A percentile compares a stretch with the other conserved stretches of the same genome.
Evolutionary conservation across 2,113 vertebrate species (phyloP).

Genomic region (Fulica atra): DNA sequence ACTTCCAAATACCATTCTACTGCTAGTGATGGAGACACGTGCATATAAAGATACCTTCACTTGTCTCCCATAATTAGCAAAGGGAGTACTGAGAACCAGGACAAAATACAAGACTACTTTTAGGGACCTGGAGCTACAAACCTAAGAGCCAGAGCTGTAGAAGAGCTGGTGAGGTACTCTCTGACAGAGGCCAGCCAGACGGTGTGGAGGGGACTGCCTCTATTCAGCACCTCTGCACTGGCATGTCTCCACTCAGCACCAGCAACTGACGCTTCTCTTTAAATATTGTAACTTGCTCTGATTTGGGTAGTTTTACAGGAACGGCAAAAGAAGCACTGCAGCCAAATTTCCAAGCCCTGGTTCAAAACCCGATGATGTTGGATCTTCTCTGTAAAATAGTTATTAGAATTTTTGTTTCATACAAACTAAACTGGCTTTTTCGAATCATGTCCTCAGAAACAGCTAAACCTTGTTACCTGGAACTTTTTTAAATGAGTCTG

Average conservation of each 20-base stretch:
- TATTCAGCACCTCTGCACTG: accelerated
- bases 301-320: neutral
- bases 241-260: accelerated
- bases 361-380: neutral
- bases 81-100: neutral
- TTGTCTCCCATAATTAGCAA: neutral
- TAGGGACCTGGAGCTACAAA: neutral
- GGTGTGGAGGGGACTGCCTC: neutral
- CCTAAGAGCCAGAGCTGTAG: neutral
- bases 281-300: neutral
- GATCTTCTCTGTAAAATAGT: neutral
- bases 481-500: neutral
- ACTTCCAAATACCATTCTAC: neutral
- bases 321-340: neutral
- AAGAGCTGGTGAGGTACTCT: no score
- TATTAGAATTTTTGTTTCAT: neutral
- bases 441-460: neutral
- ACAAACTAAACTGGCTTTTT: neutral
- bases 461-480: neutral
- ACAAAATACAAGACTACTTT: accelerated
- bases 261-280: neutral
- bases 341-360: neutral
- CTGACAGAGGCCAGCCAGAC: neutral
- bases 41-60: neutral
- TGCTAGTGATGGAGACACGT: neutral